Base-by-base conservation (phyloP, 2,888 invertebrate genomes). In the Leucoptera coffeella region DNA sequence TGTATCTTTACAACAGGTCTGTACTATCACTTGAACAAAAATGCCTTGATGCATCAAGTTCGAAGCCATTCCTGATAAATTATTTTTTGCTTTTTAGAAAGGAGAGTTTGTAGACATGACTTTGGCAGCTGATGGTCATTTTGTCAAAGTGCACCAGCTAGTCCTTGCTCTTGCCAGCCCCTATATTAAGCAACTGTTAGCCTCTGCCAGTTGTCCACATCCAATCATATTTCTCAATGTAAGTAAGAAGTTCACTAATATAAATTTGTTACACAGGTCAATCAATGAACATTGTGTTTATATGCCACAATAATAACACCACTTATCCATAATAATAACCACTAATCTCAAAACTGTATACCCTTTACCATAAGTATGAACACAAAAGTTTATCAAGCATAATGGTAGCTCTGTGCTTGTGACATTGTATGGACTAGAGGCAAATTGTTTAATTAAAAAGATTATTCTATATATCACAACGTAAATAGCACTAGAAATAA, bases 31-130 rank as follows among this genome's bases (percentile, higher is more conserved):
- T 11, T 15, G 12, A 9, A 3, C 6, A 10, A 5, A 6, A 12
- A 25, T 25, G 3, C 3, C 2, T 17, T 4, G 17, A 4, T 4
- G 7, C 2, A 6, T 8, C 8, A 15, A 6, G 12, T 15, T 17
- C 6, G 19, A 15, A 2, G 4, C 9, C 4, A 3, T 17, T 25
- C 19, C 2, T n/a, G n/a, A 19, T 19, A 19, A 6, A 13, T 9
- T 6, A 7, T n/a, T 25, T 8, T 19, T 19, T 26, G 30, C 28
- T 26, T 44, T 43, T 12, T 42, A 71, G 71, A 64, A 55, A 43
- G 61, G 55, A 29, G 65, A 67, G 31, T 67, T 71, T 41, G 71
- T 71, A 19, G 71, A 71, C 30, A 58, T 71, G 62, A 71, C 71
- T 0, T 34, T 71, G 15, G 71, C 67, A 7, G 67, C 67, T 2